phyloP scores from a whole-genome alignment of 2,113 vertebrate species.

The Elanoides forficatus region DNA sequence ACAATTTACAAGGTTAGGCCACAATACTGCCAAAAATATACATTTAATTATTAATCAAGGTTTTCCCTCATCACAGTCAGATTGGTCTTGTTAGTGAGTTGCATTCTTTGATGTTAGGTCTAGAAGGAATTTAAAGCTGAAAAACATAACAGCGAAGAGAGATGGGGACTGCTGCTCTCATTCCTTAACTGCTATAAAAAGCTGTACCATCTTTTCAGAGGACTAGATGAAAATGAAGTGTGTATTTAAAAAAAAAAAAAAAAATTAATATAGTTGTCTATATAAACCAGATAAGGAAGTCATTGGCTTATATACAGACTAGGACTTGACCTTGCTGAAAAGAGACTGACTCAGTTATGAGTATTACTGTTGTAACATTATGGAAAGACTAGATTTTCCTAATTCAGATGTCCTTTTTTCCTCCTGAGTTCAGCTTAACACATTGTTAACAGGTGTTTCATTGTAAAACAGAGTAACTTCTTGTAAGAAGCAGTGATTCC shows the following conservation, averaged over 20 bases:
- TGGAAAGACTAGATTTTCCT: constrained; percentile 2
- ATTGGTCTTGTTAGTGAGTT: background rate
- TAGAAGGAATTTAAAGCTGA: background rate
- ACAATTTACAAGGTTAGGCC: background rate
- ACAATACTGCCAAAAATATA: background rate
- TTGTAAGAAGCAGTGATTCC: background rate
- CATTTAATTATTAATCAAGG: constrained; percentile 5
- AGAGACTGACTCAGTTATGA: background rate
- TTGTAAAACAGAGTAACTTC: constrained; percentile 44
- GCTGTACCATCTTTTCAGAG: constrained; percentile 6
- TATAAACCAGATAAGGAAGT: background rate
- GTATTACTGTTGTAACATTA: background rate
- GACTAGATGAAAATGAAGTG: background rate
- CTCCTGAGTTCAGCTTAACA: constrained; percentile 27
- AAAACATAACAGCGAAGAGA: background rate
- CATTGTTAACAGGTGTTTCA: constrained; percentile 14
- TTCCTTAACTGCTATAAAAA: background rate
- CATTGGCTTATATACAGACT: background rate
- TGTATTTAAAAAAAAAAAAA: background rate
- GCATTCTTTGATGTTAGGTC: background rate
- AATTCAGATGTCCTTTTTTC: constrained; percentile 27
- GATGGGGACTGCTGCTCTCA: background rate
- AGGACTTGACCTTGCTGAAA: background rate
- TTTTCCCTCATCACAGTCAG: background rate
- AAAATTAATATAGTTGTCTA: background rate